phyloP scores from a whole-genome alignment of 1,140 invertebrate species.

The Reticulitermes speratus region DNA sequence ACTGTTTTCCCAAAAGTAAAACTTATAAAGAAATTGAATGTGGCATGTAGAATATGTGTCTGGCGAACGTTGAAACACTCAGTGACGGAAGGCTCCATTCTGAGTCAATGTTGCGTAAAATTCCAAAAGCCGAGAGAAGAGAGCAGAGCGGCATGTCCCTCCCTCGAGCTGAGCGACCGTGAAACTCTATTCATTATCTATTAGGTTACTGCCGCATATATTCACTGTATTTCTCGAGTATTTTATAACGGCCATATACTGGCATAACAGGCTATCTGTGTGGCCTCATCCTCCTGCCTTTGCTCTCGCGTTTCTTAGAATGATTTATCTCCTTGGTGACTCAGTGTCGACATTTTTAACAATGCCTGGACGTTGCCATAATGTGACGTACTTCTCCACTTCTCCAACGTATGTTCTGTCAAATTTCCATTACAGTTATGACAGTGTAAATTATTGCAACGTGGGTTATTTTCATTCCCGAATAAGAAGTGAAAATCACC shows the following conservation, averaged over 20 bases:
- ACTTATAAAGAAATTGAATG: not conserved
- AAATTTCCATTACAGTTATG: too few relatives aligned
- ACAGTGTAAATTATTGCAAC: too few relatives aligned
- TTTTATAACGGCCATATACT: not conserved
- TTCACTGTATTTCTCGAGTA: not conserved
- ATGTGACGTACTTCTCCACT: too few relatives aligned
- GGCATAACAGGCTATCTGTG: not conserved
- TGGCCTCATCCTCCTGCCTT: not conserved
- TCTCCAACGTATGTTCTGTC: too few relatives aligned
- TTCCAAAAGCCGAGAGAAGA: not conserved
- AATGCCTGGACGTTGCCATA: not conserved
- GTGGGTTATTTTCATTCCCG: too few relatives aligned
- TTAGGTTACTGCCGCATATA: not conserved
- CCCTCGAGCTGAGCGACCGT: not conserved
- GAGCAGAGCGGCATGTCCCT: not conserved
- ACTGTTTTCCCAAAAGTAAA: not conserved
- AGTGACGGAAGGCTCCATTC: not conserved
- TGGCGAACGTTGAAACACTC: not conserved
- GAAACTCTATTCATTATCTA: conserved; percentile 1
- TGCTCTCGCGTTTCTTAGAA: not conserved
- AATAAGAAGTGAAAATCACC: too few relatives aligned
- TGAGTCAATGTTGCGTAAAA: conserved; percentile 7
- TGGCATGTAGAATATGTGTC: not conserved
- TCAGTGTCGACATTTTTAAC: not conserved
- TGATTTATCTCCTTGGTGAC: not conserved